phyloP scores from a whole-genome alignment of 23 tunicate genomes.

The Ascidia mentula region DNA sequence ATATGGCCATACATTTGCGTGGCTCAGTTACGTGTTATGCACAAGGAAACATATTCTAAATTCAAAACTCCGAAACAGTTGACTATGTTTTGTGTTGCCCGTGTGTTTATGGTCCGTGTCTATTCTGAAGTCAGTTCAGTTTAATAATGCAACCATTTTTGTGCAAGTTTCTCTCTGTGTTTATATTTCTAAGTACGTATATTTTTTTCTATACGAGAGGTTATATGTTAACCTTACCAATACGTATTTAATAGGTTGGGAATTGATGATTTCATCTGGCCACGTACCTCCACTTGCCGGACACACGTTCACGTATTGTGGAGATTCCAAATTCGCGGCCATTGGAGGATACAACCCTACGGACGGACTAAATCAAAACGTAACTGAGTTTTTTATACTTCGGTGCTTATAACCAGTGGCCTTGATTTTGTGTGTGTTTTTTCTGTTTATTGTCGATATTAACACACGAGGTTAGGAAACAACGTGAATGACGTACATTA shows the following conservation, averaged over 20 bases:
- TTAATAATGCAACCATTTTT: not conserved
- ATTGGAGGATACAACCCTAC: constrained; percentile 51
- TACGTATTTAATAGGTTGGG: not conserved
- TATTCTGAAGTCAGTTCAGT: not conserved
- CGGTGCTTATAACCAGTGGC: too few relatives aligned
- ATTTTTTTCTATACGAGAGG: not conserved
- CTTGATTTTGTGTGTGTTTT: not conserved
- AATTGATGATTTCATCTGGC: not conserved
- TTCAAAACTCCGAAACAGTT: too few relatives aligned
- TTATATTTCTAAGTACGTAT: not conserved
- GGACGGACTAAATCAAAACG: not conserved
- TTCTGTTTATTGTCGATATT: too few relatives aligned
- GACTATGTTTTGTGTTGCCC: too few relatives aligned
- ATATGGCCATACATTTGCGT: too few relatives aligned
- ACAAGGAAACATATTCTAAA: too few relatives aligned
- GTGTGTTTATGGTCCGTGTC: not conserved
- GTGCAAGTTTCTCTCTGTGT: not conserved
- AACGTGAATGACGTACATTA: too few relatives aligned
- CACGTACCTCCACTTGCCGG: constrained; percentile 46
- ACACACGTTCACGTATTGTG: constrained; percentile 51
- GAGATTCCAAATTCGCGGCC: not conserved
- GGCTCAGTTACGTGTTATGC: too few relatives aligned
- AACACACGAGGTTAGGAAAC: too few relatives aligned
- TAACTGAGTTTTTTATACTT: too few relatives aligned
- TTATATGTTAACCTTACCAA: not conserved